These are phyloP conservation scores for Drosophila pallidifrons DNA, from an alignment of 1,140 invertebrate genomes.

Conservation along the genomic window DNA sequence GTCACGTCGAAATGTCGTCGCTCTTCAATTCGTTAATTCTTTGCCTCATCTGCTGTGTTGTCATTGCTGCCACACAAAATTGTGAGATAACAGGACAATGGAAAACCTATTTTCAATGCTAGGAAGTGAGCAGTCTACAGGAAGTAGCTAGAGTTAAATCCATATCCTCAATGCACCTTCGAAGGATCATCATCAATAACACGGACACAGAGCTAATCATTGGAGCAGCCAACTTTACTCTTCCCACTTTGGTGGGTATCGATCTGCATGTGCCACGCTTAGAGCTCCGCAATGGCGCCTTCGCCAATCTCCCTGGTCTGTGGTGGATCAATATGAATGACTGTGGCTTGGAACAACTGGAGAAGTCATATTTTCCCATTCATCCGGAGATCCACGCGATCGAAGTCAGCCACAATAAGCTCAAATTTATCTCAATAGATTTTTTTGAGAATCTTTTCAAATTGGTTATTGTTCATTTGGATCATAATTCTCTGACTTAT, in stretches of 20 bases:
- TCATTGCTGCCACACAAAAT: not conserved
- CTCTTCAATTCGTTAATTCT: constrained; percentile 26
- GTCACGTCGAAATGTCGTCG: constrained; percentile 56
- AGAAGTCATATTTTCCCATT: constrained; percentile 49
- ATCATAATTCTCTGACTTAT: constrained; percentile 58
- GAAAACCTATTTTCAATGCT: constrained; percentile 46
- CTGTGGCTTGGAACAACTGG: constrained; percentile 42
- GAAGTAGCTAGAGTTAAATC: not conserved
- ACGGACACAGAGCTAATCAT: constrained; percentile 38
- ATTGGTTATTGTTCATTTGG: constrained; percentile 71
- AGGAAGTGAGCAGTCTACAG: constrained; percentile 51
- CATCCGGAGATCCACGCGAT: constrained; percentile 45
- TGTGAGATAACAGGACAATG: constrained; percentile 43
- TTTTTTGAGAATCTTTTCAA: constrained; percentile 56
- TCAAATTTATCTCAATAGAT: constrained; percentile 51
- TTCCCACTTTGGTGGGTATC: constrained; percentile 28
- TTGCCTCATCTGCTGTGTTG: constrained; percentile 23
- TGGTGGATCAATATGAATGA: constrained; percentile 63
- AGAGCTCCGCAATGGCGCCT: constrained; percentile 47
- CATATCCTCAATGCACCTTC: not conserved
- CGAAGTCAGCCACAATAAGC: constrained; percentile 68
- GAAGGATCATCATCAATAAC: no score
- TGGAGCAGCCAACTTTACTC: constrained; percentile 33
- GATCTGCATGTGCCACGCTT: constrained; percentile 51
- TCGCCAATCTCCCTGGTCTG: constrained; percentile 54